A percentile compares a stretch with the other conserved stretches of the same genome.
phyloP scores from a whole-genome alignment of 1,140 invertebrate species.

The Hyles vespertilio region DNA sequence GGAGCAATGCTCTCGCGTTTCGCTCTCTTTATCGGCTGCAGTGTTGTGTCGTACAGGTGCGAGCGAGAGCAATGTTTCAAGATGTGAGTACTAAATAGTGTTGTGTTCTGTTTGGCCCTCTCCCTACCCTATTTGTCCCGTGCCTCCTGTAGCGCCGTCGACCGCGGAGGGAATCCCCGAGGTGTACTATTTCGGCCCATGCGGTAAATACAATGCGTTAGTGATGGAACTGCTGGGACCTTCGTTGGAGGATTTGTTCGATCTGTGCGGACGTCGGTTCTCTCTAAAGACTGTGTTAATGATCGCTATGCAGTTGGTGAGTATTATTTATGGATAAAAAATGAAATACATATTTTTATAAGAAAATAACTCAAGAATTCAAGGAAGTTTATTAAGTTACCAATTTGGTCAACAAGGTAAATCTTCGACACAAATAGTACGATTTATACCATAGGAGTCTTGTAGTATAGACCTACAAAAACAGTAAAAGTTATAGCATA shows the following conservation, averaged over 20 bases:
- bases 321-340: slow-evolving; percentile 36
- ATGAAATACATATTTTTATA: slow-evolving; percentile 8
- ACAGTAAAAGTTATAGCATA: no score
- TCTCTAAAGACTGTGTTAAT: slow-evolving; percentile 99
- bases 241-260: slow-evolving; percentile 99
- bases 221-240: slow-evolving; percentile 99
- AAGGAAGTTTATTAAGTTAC: no score
- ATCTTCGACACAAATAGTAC: no score
- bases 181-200: slow-evolving; percentile 99
- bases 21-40: slow-evolving; percentile 38
- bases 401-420: no score
- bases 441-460: no score
- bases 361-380: no score
- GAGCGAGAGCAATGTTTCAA: slow-evolving; percentile 62
- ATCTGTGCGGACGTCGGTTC: slow-evolving; percentile 99
- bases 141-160: slow-evolving; percentile 57
- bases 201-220: slow-evolving; percentile 99
- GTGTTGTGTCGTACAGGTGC: slow-evolving; percentile 56
- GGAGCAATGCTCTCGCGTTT: slow-evolving; percentile 59
- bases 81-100: slow-evolving; percentile 56
- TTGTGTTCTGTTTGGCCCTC: slow-evolving; percentile 31
- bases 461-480: no score
- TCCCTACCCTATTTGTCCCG: slow-evolving; percentile 24
- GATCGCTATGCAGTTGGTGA: slow-evolving; percentile 99
- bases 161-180: slow-evolving; percentile 97